Percentiles rank a stretch among this genome's conserved stretches.
These are phyloP conservation scores for Brachypodius melanocephalos DNA, from an alignment of 2,113 vertebrate species.

Conservation along the genomic window DNA sequence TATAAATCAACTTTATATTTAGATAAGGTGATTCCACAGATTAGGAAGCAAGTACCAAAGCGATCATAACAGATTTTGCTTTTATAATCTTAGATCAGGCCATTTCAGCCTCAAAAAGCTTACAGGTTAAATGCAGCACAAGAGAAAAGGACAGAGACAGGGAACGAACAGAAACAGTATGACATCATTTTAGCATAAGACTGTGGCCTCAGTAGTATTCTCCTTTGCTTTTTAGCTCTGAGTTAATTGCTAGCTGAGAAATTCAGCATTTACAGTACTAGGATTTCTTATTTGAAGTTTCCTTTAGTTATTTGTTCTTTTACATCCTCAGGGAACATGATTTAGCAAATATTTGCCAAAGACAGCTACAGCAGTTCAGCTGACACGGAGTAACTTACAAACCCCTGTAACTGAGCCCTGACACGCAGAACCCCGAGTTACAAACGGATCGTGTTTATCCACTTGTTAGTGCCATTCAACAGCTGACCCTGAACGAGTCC, in stretches of 20 bases:
- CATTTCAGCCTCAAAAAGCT: not conserved
- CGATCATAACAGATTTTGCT: not conserved
- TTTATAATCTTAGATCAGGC: not conserved
- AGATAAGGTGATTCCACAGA: conserved; percentile 5
- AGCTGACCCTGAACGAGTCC: not conserved
- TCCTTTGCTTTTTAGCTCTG: not conserved
- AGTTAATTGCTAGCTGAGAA: not conserved
- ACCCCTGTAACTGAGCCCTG: conserved; percentile 28
- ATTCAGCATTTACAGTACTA: not conserved
- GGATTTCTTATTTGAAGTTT: not conserved
- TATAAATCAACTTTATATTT: conserved; percentile 5
- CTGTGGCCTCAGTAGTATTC: not conserved
- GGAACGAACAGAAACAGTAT: not conserved
- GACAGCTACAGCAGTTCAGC: conserved; percentile 13
- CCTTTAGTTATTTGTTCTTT: not conserved
- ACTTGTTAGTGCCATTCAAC: conserved; percentile 49
- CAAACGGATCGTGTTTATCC: conserved; percentile 45
- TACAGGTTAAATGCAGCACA: not conserved
- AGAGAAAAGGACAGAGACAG: not conserved
- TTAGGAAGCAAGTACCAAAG: not conserved
- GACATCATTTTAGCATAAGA: not conserved
- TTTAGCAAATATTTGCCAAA: conserved; percentile 13
- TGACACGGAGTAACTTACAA: not conserved
- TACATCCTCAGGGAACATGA: not conserved
- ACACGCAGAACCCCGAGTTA: not conserved